Percentiles rank a stretch among this genome's conserved stretches.
phyloP scores from a whole-genome alignment of 2,797 vertebrate genomes.

The Hemibagrus guttatus region DNA sequence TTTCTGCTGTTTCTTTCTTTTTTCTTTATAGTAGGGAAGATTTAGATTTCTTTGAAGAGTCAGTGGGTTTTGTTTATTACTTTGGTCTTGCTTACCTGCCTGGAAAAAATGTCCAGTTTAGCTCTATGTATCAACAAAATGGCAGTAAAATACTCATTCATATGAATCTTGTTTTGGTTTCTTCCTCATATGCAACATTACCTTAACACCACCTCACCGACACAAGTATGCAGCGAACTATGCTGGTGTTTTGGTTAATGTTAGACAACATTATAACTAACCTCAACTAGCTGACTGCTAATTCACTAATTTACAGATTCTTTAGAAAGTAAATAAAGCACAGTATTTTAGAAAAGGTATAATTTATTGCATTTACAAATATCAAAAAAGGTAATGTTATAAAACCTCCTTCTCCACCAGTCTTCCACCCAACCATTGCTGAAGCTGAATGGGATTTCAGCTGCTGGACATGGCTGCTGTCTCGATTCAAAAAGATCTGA shows the following conservation, averaged over 20 bases:
- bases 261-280: neutral
- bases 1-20: neutral
- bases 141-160: neutral
- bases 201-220: neutral
- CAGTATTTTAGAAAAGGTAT: neutral
- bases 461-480: neutral
- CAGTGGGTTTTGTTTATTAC: neutral
- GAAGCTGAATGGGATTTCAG: no score
- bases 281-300: neutral
- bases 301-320: neutral
- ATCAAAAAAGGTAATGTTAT: neutral
- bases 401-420: neutral
- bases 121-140: no score
- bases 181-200: neutral
- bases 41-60: no score
- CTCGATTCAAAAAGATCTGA: neutral
- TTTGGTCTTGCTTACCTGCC: neutral
- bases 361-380: constrained; percentile 9
- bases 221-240: neutral
- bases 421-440: neutral
- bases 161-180: neutral
- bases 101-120: no score
- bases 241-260: neutral
- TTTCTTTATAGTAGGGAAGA: neutral
- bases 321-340: neutral